Evolutionary conservation across 2,888 invertebrate species (phyloP), one percentile per base, ranked within the genome.

Genomic region (Caradrina kadenii): DNA sequence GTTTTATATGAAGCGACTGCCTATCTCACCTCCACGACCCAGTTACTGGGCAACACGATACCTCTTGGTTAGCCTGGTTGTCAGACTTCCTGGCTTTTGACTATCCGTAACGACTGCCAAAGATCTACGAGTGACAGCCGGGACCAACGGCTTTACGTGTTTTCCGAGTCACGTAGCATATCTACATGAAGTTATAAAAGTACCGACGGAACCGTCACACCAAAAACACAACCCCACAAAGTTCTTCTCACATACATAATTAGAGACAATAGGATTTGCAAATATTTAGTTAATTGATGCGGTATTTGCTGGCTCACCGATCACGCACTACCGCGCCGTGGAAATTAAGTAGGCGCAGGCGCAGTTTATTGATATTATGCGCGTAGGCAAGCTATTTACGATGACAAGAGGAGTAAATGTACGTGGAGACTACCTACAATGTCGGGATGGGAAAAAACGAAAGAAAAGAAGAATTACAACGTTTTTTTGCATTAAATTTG

Each of bases 181-280:
- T n/a, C n/a, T n/a, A n/a, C n/a, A 4, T 26, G 4, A 26, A 26
- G 4, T 26, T 26, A 26, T 26, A 26, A 26, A 26, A 26, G 4
- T 26, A 17, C 39, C 0, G 62, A 31, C 52, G 42, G 66, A 70
- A 74, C 49, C 60, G 1, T 17, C 0, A 1, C 21, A 10, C 0
- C 0, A 26, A 17, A 26, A 21, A 13, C 6, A 13, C n/a, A 50
- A 17, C 26, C n/a, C 15, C 7, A 10, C 22, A 10, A 50, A 45
- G 55, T 19, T 60, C 50, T 69, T 78, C 69, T 73, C 68, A 67
- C 63, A 63, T 55, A 73, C 64, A 52, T 65, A 55, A 73, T 78
- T 60, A 66, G 49, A 48, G 11, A 54, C 60, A 63, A 50, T 72
- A 77, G 65, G 73, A 78, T 78, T 78, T 73, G 65, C 78, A 78